Evolutionary conservation across 2,113 vertebrate genomes (phyloP).

Genomic region (Glareola pratincola): DNA sequence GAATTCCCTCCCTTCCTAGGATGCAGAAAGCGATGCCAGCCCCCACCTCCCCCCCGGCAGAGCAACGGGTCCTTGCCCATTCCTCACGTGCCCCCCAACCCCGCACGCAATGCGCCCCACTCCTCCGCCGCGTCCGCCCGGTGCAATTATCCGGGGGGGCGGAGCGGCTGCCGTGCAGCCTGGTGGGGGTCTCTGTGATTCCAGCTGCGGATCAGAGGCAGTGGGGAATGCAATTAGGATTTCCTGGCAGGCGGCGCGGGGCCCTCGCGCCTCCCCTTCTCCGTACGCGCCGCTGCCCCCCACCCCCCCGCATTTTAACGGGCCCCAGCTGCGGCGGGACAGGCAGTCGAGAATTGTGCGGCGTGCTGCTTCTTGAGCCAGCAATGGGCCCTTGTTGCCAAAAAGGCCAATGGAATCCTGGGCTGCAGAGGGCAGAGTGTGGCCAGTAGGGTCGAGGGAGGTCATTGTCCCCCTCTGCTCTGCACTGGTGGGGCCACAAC

Average conservation of each 20-base stretch:
- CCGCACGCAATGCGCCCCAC: neutral
- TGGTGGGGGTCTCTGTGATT: neutral
- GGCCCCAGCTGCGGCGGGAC: neutral
- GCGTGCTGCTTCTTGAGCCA: neutral
- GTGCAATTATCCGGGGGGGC: neutral
- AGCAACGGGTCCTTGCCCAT: neutral
- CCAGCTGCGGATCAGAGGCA: neutral
- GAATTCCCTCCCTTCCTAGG: neutral
- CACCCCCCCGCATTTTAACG: neutral
- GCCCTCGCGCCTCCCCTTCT: neutral
- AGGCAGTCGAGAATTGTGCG: fast-evolving
- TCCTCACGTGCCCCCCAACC: neutral
- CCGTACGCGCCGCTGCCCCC: neutral
- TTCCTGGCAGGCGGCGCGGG: neutral
- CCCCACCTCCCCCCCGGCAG: fast-evolving
- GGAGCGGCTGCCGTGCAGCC: neutral
- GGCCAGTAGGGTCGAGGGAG: no score
- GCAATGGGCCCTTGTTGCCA: no score
- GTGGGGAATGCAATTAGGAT: neutral
- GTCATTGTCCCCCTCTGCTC: no score
- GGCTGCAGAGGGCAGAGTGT: no score
- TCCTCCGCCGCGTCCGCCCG: fast-evolving
- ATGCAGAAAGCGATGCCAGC: neutral
- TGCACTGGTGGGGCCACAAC: no score
- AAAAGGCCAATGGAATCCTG: no score